Conservation (phyloP, 2,113 vertebrate species). For the Cyphomyrus plagiostoma region DNA sequence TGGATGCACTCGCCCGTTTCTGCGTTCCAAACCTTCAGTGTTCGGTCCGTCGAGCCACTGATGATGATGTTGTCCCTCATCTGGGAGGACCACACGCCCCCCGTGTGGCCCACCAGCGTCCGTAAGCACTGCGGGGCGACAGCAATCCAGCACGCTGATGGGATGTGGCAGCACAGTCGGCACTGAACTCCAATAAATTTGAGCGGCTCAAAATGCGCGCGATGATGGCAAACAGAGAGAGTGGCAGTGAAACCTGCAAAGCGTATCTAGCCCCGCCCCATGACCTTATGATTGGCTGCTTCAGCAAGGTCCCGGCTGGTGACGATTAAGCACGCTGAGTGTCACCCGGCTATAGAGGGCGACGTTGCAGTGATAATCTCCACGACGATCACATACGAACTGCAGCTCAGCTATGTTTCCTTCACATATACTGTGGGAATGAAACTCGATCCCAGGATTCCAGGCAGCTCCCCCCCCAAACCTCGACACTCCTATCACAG, state of each 20-base stretch:
- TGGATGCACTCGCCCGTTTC: constrained; percentile 98
- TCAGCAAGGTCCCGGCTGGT: not conserved
- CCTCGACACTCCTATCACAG: not conserved
- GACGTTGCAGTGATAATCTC: not conserved
- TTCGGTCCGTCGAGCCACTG: constrained; percentile 95
- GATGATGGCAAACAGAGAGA: not conserved
- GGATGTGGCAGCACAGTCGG: not conserved
- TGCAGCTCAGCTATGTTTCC: not conserved
- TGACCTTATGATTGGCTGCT: not conserved
- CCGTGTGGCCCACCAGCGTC: constrained; percentile 94
- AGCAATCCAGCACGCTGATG: not conserved
- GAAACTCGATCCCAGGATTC: not conserved
- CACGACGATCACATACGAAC: not conserved
- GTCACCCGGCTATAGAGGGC: not conserved
- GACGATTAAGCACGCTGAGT: not conserved
- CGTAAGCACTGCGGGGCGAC: constrained; percentile 75
- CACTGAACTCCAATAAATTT: not conserved
- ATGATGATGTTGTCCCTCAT: constrained; percentile 99
- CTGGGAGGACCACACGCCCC: constrained; percentile 98
- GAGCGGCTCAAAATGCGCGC: not conserved
- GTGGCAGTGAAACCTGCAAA: not conserved
- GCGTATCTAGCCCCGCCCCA: not conserved
- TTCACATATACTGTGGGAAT: not conserved
- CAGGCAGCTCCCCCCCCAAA: not conserved
- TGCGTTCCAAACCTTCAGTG: constrained; percentile 96